Evolutionary conservation across 2,888 invertebrate genomes (phyloP).

Genomic region (Sisyra terminalis): DNA sequence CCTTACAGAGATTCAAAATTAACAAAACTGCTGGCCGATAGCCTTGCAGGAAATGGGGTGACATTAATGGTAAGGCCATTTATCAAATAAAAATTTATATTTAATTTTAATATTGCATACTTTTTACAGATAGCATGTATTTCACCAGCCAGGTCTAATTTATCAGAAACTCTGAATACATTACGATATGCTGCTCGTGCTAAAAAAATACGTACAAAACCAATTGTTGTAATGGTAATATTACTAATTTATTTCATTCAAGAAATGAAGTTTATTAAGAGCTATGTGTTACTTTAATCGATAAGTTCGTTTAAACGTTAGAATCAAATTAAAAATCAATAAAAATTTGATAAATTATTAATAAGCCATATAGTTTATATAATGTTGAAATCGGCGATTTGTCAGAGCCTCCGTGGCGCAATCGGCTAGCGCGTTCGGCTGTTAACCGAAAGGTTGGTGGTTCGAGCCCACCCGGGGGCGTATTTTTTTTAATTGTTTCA

Average conservation of each 20-base stretch:
- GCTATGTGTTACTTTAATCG: no score
- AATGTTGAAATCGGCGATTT: no score
- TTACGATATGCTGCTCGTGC: constrained; percentile 83
- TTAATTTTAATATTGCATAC: no score
- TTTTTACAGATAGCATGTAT: constrained; percentile 75
- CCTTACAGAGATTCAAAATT: constrained; percentile 90
- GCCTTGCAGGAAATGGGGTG: constrained; percentile 84
- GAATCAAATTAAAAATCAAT: no score
- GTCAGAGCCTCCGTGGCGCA: constrained; percentile 69
- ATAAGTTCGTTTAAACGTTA: no score
- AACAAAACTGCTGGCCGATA: constrained; percentile 84
- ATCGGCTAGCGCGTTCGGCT: constrained; percentile 96
- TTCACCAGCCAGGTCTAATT: constrained; percentile 74
- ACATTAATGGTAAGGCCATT: constrained; percentile 82
- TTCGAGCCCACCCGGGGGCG: constrained; percentile 95
- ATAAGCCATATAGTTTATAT: no score
- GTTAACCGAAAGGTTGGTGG: constrained; percentile 99
- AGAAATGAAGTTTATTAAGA: no score
- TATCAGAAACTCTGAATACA: constrained; percentile 79
- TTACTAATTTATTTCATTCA: no score
- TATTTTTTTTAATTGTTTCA: constrained; percentile 20
- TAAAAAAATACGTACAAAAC: constrained; percentile 84
- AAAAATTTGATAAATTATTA: no score
- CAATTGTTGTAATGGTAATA: constrained; percentile 78
- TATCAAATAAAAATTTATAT: no score